Percentiles rank a stretch among this genome's conserved stretches.
phyloP scores from a whole-genome alignment of 1,140 invertebrate genomes.

The Pteromalus puparum region DNA sequence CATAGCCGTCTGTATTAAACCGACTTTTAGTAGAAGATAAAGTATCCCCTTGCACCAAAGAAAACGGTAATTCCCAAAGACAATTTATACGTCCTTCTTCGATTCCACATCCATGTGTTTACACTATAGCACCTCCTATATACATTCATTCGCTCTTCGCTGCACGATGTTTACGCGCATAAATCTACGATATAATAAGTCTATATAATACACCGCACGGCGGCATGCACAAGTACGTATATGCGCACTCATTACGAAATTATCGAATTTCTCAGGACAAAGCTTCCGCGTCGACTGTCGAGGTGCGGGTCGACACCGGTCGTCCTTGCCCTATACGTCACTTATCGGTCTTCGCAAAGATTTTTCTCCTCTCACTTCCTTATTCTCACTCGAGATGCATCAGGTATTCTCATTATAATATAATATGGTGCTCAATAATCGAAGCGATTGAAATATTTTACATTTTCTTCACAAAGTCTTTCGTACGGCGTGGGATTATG shows the following conservation, averaged over 20 bases:
- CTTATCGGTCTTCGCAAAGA: not conserved
- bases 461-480: not conserved
- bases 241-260: not conserved
- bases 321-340: not conserved
- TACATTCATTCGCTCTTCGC: not conserved
- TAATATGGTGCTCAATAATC: no score
- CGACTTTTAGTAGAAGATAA: not conserved
- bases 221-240: not conserved
- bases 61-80: no score
- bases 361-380: slow-evolving; percentile 5
- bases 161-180: not conserved
- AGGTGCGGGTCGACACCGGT: not conserved
- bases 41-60: no score
- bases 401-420: no score
- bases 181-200: not conserved
- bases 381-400: not conserved
- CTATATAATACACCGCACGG: no score
- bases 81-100: no score
- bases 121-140: not conserved
- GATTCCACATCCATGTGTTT: no score
- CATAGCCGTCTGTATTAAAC: not conserved
- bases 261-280: not conserved
- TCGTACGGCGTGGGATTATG: no score
- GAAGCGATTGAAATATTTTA: not conserved
- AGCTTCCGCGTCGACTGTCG: not conserved